phyloP scores from a whole-genome alignment of 2,888 invertebrate genomes.

The Hypsopygia costalis region DNA sequence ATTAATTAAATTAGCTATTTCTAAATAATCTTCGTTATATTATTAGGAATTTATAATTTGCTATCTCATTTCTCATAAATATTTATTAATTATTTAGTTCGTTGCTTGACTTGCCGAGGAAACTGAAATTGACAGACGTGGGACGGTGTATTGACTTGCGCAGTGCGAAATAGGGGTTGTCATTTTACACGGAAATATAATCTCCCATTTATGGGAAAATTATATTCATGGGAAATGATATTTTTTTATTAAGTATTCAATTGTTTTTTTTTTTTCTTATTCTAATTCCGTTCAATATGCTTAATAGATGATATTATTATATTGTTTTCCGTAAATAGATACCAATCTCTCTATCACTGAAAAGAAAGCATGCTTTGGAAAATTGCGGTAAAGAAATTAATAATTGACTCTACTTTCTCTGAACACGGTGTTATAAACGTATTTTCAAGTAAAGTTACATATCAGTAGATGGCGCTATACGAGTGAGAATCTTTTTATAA shows the following conservation, averaged over 20 bases:
- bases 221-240: not conserved
- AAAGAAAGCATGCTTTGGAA: too few relatives aligned
- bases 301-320: too few relatives aligned
- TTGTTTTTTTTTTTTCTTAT: too few relatives aligned
- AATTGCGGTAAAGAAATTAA: too few relatives aligned
- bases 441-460: not conserved
- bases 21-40: not conserved
- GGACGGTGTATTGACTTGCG: slow-evolving; percentile 45
- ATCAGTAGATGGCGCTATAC: slow-evolving; percentile 2
- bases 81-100: slow-evolving; percentile 22
- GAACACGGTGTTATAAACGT: too few relatives aligned
- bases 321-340: too few relatives aligned
- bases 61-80: slow-evolving; percentile 9
- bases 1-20: not conserved
- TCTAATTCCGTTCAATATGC: too few relatives aligned
- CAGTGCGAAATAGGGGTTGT: slow-evolving; percentile 33
- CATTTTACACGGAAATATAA: slow-evolving; percentile 14
- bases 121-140: slow-evolving; percentile 21
- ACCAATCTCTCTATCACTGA: too few relatives aligned
- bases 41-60: not conserved
- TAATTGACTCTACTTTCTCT: too few relatives aligned
- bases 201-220: slow-evolving; percentile 13
- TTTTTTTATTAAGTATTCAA: too few relatives aligned
- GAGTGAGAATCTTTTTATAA: not conserved
- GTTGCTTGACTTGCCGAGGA: slow-evolving; percentile 23